Percentiles rank a stretch among this genome's conserved stretches.
These are phyloP conservation scores for Craterocephalus amniculus DNA, from an alignment of 2,797 vertebrate genomes.

Conservation along the genomic window DNA sequence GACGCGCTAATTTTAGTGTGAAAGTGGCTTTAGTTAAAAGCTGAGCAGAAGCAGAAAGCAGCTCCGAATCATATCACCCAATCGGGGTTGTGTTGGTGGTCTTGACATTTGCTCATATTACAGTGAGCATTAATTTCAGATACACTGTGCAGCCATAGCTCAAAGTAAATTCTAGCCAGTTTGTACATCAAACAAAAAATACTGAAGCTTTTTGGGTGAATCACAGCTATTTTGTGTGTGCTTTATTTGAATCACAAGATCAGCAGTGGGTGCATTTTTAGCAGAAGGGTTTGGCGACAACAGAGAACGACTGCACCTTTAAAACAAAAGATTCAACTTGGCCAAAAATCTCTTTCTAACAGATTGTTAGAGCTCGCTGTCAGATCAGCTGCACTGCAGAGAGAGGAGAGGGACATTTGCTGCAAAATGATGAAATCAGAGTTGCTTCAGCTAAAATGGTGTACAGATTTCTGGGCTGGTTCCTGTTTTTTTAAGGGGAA, in stretches of 20 bases:
- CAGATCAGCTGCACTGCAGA: constrained; percentile 13
- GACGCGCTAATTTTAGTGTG: too few species aligned
- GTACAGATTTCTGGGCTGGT: neutral
- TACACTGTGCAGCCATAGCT: too few species aligned
- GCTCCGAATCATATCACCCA: too few species aligned
- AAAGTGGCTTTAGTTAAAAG: too few species aligned
- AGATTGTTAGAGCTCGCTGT: neutral
- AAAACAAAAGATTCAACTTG: constrained; percentile 32
- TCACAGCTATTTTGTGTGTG: neutral
- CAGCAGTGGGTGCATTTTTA: neutral
- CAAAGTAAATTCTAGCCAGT: too few species aligned
- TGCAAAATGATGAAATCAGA: constrained; percentile 18
- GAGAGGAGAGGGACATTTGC: neutral
- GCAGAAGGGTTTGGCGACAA: neutral
- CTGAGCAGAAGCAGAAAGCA: too few species aligned
- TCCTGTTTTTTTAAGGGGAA: neutral
- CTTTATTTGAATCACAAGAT: neutral
- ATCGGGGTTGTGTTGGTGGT: too few species aligned
- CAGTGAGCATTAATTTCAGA: too few species aligned
- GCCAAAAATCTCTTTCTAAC: neutral
- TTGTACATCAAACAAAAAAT: neutral
- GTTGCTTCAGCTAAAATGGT: neutral
- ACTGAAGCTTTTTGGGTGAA: neutral
- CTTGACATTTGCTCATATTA: too few species aligned
- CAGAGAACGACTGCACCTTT: neutral